phyloP scores from a whole-genome alignment of 2,888 invertebrate species.

The Acrobasis consociella region DNA sequence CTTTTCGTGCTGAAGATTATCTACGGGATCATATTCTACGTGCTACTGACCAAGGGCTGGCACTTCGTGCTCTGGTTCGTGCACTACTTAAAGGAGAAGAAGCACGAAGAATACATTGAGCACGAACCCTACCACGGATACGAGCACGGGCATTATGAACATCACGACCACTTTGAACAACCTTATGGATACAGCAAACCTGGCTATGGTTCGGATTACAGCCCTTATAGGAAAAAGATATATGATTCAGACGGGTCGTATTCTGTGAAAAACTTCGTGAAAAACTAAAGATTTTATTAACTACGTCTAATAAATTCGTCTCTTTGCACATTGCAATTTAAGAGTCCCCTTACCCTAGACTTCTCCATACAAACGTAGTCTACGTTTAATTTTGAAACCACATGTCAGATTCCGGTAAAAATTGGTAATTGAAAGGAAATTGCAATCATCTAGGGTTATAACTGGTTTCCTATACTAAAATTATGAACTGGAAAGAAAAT shows the following conservation, averaged over 20 bases:
- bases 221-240: conserved; percentile 42
- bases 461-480: too few species aligned
- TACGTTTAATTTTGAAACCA: too few species aligned
- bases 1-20: conserved; percentile 65
- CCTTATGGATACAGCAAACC: conserved; percentile 39
- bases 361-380: too few species aligned
- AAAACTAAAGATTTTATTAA: too few species aligned
- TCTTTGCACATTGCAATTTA: too few species aligned
- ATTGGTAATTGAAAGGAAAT: too few species aligned
- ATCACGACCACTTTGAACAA: conserved; percentile 33
- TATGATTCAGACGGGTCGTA: conserved; percentile 75
- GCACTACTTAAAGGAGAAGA: conserved; percentile 65
- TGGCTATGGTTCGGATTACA: conserved; percentile 34
- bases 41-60: conserved; percentile 63
- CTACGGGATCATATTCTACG: conserved; percentile 66
- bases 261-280: conserved; percentile 48
- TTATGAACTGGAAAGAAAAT: too few species aligned
- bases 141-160: conserved; percentile 25
- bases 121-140: conserved; percentile 43
- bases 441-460: too few species aligned
- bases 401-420: too few species aligned
- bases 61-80: conserved; percentile 67
- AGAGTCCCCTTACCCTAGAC: too few species aligned
- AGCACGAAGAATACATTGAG: conserved; percentile 55
- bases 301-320: too few species aligned